These are phyloP conservation scores for Eurosta solidaginis DNA, from an alignment of 1,140 invertebrate species.

Conservation along the genomic window DNA sequence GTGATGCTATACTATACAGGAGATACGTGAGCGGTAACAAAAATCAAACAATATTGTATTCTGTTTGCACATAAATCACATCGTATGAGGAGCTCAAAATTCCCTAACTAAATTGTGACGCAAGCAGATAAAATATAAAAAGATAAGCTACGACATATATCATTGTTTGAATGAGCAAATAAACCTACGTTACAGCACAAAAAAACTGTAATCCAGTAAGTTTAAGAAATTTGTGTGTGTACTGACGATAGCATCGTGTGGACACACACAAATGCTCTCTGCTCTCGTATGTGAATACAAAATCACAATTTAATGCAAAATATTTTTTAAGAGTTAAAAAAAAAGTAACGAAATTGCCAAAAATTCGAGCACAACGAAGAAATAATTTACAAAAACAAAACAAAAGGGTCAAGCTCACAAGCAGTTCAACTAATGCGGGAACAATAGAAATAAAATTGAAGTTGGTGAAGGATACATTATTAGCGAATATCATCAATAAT, in stretches of 20 bases:
- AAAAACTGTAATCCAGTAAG: too few relatives aligned
- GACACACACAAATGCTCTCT: neutral
- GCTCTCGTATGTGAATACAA: neutral
- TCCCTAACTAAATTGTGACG: too few relatives aligned
- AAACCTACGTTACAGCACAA: too few relatives aligned
- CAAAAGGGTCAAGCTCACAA: neutral
- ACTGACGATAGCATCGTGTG: neutral
- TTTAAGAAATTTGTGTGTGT: neutral
- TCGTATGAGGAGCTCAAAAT: neutral
- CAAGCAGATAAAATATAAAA: too few relatives aligned
- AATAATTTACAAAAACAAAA: neutral
- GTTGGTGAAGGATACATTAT: neutral
- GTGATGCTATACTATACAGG: neutral
- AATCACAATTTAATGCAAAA: constrained; percentile 1
- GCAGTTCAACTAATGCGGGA: neutral
- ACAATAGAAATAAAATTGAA: neutral
- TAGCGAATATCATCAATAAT: constrained; percentile 25
- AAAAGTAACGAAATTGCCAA: neutral
- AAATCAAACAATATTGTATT: neutral
- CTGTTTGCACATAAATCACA: constrained; percentile 12
- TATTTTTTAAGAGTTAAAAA: neutral
- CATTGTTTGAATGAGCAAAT: too few relatives aligned
- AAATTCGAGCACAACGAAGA: neutral
- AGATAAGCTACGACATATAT: too few relatives aligned
- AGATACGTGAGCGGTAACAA: neutral